Evolutionary conservation across 2,888 invertebrate species (phyloP).

Genomic region (Drosophila mimica): DNA sequence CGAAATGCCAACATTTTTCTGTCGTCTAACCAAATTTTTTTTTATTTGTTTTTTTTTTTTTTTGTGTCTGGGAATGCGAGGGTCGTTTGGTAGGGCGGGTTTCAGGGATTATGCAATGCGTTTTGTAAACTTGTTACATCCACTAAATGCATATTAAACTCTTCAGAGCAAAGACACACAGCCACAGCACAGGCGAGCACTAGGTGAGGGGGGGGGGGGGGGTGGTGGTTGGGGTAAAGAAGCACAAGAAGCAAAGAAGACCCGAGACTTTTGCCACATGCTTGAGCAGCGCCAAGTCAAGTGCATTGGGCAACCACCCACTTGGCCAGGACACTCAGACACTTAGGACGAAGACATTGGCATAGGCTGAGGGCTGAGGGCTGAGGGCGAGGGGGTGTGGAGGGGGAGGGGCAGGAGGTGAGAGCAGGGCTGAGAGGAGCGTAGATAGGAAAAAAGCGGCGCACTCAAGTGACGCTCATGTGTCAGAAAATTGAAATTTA

Average conservation of each 20-base stretch:
- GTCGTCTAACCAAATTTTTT: slow-evolving; percentile 9
- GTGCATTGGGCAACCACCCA: slow-evolving; percentile 63
- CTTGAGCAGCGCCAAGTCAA: slow-evolving; percentile 75
- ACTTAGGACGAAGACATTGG: slow-evolving; percentile 15
- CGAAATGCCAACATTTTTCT: slow-evolving; percentile 33
- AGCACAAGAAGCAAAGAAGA: not conserved
- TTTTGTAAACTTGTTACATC: slow-evolving; percentile 72
- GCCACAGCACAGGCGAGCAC: not conserved
- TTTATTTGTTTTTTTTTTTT: not conserved
- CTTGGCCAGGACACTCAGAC: slow-evolving; percentile 36
- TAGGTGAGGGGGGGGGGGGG: not conserved
- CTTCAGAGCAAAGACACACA: slow-evolving; percentile 41
- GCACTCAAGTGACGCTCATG: slow-evolving; percentile 76
- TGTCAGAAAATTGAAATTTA: slow-evolving; percentile 80
- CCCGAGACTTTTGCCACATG: slow-evolving; percentile 44
- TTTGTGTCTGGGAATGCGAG: slow-evolving; percentile 14
- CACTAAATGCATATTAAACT: slow-evolving; percentile 80
- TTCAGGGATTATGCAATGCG: slow-evolving; percentile 59
- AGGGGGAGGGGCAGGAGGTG: no score
- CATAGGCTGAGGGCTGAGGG: not conserved
- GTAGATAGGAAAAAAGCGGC: slow-evolving; percentile 64
- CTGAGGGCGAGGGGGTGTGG: no score
- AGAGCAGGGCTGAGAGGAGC: not conserved
- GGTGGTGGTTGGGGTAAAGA: not conserved
- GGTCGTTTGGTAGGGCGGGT: not conserved